Evolutionary conservation across 1,140 invertebrate species (phyloP).

Genomic region (Drosophila gunungcola): DNA sequence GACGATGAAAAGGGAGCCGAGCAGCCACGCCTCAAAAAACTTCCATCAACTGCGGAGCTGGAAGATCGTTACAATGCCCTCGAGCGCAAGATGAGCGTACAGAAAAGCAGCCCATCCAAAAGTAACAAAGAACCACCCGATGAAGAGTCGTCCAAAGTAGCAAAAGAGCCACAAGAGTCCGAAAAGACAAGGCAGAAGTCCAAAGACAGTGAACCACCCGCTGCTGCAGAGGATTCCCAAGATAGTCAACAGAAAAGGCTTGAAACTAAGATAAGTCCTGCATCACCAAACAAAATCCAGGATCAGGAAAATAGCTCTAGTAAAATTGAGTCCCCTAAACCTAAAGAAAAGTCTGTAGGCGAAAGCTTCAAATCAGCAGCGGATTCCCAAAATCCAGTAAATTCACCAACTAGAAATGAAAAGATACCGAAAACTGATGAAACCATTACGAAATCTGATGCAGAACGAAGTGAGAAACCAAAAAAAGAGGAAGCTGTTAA

Average conservation of each 20-base stretch:
- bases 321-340: slow-evolving; percentile 5
- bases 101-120: slow-evolving; percentile 65
- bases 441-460: neutral
- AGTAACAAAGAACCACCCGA: slow-evolving; percentile 75
- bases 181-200: neutral
- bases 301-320: neutral
- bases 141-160: slow-evolving; percentile 8
- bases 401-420: neutral
- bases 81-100: slow-evolving; percentile 67
- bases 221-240: neutral
- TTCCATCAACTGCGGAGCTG: slow-evolving; percentile 77
- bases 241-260: neutral
- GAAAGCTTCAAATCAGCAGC: neutral
- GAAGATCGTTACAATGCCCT: slow-evolving; percentile 78
- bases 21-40: slow-evolving; percentile 62
- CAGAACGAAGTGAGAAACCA: neutral
- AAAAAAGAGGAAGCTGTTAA: neutral
- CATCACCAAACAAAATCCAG: neutral
- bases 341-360: neutral
- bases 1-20: neutral
- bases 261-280: neutral
- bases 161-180: slow-evolving; percentile 1
- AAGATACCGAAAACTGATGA: neutral
- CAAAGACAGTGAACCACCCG: neutral
- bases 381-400: neutral